Base-by-base conservation (phyloP, 2,797 vertebrate species). In the Manis crassicaudata region DNA sequence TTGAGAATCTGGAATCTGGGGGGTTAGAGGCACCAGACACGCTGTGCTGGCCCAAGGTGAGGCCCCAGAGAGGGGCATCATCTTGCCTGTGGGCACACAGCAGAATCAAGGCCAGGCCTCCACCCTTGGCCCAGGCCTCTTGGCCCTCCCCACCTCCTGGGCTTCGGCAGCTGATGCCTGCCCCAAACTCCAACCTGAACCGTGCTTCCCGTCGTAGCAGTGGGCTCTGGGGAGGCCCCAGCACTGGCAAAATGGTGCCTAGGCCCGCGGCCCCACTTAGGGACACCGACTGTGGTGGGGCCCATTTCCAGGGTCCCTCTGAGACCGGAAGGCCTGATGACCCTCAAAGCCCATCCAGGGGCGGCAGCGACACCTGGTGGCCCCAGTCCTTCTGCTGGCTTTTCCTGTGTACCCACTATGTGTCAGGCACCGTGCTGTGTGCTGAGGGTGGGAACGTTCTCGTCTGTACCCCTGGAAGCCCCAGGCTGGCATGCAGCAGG, bases 211-310 rank as follows among this genome's bases (percentile, higher is more conserved):
- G 4, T 29, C 65, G 4, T 5, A 10, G 25, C n/a, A 5, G 1
- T 6, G 14, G 77, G 29, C 65, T 6, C 18, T 12, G 6, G 50
- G 4, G 46, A 67, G 23, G 56, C 12, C 29, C 27, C 29, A 4
- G 14, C 50, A 58, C 12, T 0, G 4, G 17, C 40, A 23, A 4
- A 2, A 8, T 1, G 27, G 63, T 29, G 23, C 40, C 2, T 4
- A 1, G 52, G 27, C 8, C n/a, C 0, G 4, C 35, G 4, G n/a
- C 25, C 54, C 43, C 16, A 0, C 4, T 4, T n/a, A 29, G 6
- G 13, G 56, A 56, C 14, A 58, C 73, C 8, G 0, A 58, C 20
- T 10, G 3, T 11, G n/a, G 18, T 2, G 3, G 82, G 54, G 20
- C 5, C 21, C 72, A 82, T 12, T 35, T 58, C 43, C 29, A 35